Evolutionary conservation across 2,113 vertebrate species (phyloP).

Genomic region (Xyrauchen texanus): DNA sequence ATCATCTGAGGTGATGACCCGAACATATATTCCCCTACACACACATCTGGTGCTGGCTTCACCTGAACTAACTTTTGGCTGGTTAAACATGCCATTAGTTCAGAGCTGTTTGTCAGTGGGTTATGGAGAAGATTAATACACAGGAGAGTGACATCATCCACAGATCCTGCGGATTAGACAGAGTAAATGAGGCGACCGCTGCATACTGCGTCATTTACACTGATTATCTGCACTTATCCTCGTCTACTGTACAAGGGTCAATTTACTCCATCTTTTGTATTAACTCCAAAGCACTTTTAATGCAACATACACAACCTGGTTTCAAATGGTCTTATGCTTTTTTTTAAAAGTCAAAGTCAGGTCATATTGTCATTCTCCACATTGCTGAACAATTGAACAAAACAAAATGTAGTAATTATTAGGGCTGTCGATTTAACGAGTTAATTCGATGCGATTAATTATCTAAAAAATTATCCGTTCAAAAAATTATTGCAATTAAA

Average conservation of each 20-base stretch:
- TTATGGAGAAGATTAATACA: slow-evolving; percentile 38
- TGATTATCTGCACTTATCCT: slow-evolving; percentile 26
- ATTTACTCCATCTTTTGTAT: slow-evolving; percentile 20
- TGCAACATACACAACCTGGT: slow-evolving; percentile 23
- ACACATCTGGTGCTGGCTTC: background rate
- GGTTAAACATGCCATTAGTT: background rate
- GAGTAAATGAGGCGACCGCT: background rate
- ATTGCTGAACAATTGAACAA: no score
- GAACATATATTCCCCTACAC: background rate
- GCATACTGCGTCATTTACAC: slow-evolving; percentile 1
- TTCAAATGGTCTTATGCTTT: slow-evolving; percentile 17
- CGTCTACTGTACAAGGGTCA: slow-evolving; percentile 9
- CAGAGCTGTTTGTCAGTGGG: slow-evolving; percentile 40
- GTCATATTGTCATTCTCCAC: background rate
- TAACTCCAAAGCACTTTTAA: slow-evolving; percentile 11
- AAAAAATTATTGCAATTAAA: no score
- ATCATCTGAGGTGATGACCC: slow-evolving; percentile 24
- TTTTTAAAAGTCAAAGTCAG: background rate
- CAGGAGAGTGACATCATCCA: slow-evolving; percentile 19
- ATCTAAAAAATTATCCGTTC: no score
- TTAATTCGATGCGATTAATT: no score
- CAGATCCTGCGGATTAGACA: slow-evolving; percentile 9
- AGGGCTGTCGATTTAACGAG: no score
- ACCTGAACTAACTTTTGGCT: background rate
- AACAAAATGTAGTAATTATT: no score